Percentiles rank a stretch among this genome's conserved stretches.
phyloP scores from a whole-genome alignment of 2,888 invertebrate genomes.

The Melinaea menophilus region DNA sequence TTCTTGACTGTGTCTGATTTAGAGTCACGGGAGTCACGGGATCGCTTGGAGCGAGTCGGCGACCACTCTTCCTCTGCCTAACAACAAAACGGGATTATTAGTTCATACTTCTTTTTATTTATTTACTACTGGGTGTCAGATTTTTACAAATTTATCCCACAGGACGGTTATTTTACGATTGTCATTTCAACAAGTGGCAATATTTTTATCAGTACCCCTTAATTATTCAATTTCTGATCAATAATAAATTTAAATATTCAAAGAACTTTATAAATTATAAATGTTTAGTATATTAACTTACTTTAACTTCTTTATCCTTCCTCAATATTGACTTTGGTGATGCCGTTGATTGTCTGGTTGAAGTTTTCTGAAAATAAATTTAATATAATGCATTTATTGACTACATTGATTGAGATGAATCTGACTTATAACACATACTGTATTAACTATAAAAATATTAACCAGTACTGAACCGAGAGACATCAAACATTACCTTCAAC shows the following conservation, averaged over 20 bases:
- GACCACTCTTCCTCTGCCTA: slow-evolving; percentile 32
- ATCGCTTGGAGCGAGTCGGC: slow-evolving; percentile 35
- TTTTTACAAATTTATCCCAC: too few relatives aligned
- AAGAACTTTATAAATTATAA: slow-evolving; percentile 10
- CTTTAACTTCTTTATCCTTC: slow-evolving; percentile 26
- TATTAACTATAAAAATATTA: too few relatives aligned
- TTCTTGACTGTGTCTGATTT: slow-evolving; percentile 38
- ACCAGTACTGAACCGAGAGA: too few relatives aligned
- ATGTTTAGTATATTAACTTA: slow-evolving; percentile 10
- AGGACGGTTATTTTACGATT: too few relatives aligned
- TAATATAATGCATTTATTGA: neutral
- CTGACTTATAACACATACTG: neutral
- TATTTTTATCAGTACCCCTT: too few relatives aligned
- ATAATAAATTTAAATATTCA: too few relatives aligned
- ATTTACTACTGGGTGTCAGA: too few relatives aligned
- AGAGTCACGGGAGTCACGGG: slow-evolving; percentile 35
- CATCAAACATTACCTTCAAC: slow-evolving; percentile 18
- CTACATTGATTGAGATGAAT: neutral
- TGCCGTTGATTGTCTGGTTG: slow-evolving; percentile 13
- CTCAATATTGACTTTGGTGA: slow-evolving; percentile 39
- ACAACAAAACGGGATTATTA: slow-evolving; percentile 9
- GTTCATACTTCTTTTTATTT: neutral
- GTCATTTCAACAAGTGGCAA: too few relatives aligned
- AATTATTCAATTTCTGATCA: too few relatives aligned
- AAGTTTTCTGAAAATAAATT: slow-evolving; percentile 26